phyloP scores from a whole-genome alignment of 2,113 vertebrate genomes.

The Gobiocypris rarus region DNA sequence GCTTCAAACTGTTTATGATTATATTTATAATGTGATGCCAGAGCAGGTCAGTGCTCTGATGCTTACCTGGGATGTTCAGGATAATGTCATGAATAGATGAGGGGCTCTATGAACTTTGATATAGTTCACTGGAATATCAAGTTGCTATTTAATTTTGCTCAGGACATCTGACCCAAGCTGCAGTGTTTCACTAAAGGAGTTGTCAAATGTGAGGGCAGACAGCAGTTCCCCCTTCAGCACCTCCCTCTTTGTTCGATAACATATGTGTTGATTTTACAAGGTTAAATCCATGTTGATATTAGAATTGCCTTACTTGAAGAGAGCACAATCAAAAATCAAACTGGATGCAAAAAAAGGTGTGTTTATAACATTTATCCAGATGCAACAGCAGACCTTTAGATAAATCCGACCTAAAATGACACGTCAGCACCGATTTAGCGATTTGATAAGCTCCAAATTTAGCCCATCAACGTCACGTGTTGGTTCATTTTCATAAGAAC shows the following conservation, averaged over 20 bases:
- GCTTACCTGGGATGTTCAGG: neutral
- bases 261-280: neutral
- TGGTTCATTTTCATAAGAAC: slow-evolving; percentile 15
- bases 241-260: neutral
- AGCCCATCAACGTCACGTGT: slow-evolving; percentile 27
- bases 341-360: neutral
- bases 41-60: neutral
- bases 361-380: neutral
- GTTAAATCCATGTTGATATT: neutral
- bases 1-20: neutral
- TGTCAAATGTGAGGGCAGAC: neutral
- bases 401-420: neutral
- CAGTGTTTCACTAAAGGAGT: neutral
- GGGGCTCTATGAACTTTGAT: neutral
- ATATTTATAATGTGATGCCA: neutral
- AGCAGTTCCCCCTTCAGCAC: neutral
- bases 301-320: neutral
- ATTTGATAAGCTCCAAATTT: slow-evolving; percentile 47
- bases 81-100: neutral
- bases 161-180: neutral
- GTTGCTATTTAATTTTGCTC: slow-evolving; percentile 5
- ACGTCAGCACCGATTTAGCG: slow-evolving; percentile 19
- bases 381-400: neutral
- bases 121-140: neutral
- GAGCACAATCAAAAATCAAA: neutral